phyloP scores from a whole-genome alignment of 2,113 vertebrate genomes.

The Rhombomys opimus region DNA sequence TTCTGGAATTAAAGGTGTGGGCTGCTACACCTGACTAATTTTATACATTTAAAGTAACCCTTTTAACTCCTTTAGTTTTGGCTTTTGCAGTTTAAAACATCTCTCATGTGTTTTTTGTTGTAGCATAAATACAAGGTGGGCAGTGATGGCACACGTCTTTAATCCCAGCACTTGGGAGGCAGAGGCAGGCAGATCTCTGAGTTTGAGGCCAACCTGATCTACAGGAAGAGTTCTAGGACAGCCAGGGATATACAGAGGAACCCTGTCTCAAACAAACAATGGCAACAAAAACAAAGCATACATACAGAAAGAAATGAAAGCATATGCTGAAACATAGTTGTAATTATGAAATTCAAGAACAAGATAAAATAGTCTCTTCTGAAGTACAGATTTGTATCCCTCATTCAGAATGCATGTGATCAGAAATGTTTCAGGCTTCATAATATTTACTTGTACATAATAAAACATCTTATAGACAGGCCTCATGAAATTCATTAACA shows the following conservation, averaged over 20 bases:
- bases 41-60: neutral
- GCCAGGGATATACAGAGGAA: too few species aligned
- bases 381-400: neutral
- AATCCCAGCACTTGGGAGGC: neutral
- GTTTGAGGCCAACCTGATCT: too few species aligned
- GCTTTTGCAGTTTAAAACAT: neutral
- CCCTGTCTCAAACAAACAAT: neutral
- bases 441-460: neutral
- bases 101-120: neutral
- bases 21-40: neutral
- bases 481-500: neutral
- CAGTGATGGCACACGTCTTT: neutral
- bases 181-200: neutral
- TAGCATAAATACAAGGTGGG: neutral
- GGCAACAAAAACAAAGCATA: neutral
- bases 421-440: neutral
- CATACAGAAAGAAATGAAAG: neutral
- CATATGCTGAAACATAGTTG: conserved; percentile 22
- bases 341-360: conserved; percentile 50
- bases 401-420: neutral
- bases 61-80: conserved; percentile 17
- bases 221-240: too few species aligned
- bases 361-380: conserved; percentile 45
- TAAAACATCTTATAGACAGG: neutral
- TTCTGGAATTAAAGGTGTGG: too few species aligned